phyloP scores from a whole-genome alignment of 2,113 vertebrate genomes.

The Antennarius striatus region DNA sequence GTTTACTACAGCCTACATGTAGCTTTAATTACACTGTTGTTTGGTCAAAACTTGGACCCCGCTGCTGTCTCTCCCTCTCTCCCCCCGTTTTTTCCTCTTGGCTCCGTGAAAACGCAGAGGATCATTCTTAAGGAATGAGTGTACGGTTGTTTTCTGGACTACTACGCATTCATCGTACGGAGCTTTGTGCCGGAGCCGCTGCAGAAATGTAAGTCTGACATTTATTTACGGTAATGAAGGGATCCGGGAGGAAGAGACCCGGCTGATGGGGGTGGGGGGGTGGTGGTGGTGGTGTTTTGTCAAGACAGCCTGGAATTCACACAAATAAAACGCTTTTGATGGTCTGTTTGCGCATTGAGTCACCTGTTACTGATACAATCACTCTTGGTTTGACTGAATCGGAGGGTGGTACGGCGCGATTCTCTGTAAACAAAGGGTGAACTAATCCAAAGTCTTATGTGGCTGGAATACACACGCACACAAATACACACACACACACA shows the following conservation, averaged over 20 bases:
- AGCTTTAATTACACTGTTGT: constrained; percentile 80
- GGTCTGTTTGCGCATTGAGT: constrained; percentile 38
- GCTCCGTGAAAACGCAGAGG: constrained; percentile 66
- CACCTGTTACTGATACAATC: constrained; percentile 67
- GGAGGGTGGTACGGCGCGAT: constrained; percentile 22
- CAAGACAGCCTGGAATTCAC: constrained; percentile 25
- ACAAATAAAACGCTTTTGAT: constrained; percentile 42
- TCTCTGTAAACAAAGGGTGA: constrained; percentile 73
- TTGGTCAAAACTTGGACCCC: constrained; percentile 75
- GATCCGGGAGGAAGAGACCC: constrained; percentile 28
- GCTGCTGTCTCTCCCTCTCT: constrained; percentile 69
- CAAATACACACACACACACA: too few species aligned
- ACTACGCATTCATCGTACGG: constrained; percentile 67
- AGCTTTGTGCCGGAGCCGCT: constrained; percentile 73
- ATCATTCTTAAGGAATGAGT: constrained; percentile 76
- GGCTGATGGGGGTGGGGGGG: constrained; percentile 16
- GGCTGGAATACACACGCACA: constrained; percentile 22
- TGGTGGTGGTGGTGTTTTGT: constrained; percentile 21
- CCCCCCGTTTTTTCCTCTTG: constrained; percentile 49
- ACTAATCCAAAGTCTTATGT: constrained; percentile 43
- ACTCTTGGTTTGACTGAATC: constrained; percentile 22
- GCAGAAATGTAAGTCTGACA: constrained; percentile 75
- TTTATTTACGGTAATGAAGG: constrained; percentile 64
- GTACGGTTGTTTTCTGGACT: constrained; percentile 73
- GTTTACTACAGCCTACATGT: constrained; percentile 75